Conservation (phyloP, 2,797 vertebrate species). For the Carduelis carduelis region DNA sequence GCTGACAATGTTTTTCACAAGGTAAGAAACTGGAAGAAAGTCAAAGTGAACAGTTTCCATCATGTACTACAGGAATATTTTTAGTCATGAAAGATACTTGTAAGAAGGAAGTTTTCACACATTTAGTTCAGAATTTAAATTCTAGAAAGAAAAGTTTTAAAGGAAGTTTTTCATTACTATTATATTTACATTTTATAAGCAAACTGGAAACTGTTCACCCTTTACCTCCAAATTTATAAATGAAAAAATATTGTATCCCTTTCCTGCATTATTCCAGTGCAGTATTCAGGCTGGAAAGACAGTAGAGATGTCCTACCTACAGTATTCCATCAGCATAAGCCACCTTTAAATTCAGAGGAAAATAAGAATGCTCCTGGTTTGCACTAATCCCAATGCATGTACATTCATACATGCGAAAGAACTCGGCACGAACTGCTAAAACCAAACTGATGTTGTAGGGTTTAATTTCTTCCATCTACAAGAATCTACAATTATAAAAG, state of each 20-base stretch:
- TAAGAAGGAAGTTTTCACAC: not conserved
- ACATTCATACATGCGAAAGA: not conserved
- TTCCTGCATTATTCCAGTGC: not conserved
- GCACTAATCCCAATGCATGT: not conserved
- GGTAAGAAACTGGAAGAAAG: not conserved
- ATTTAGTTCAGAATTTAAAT: not conserved
- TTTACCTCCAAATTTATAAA: not conserved
- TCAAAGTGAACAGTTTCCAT: not conserved
- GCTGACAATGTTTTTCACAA: not conserved
- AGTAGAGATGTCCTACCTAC: not conserved
- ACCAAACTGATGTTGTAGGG: constrained; percentile 67
- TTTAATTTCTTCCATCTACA: constrained; percentile 78
- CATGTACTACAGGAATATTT: not conserved
- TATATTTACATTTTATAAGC: not conserved
- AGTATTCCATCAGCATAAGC: not conserved
- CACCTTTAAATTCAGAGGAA: not conserved
- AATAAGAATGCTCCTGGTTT: not conserved
- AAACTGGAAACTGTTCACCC: not conserved
- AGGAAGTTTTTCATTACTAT: not conserved
- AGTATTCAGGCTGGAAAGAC: not conserved
- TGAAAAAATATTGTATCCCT: not conserved
- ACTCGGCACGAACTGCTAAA: constrained; percentile 44
- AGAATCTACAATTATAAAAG: constrained; percentile 66
- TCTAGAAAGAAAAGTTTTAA: not conserved
- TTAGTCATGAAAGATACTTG: not conserved